phyloP scores from a whole-genome alignment of 2,797 vertebrate species.

The Morus bassanus region DNA sequence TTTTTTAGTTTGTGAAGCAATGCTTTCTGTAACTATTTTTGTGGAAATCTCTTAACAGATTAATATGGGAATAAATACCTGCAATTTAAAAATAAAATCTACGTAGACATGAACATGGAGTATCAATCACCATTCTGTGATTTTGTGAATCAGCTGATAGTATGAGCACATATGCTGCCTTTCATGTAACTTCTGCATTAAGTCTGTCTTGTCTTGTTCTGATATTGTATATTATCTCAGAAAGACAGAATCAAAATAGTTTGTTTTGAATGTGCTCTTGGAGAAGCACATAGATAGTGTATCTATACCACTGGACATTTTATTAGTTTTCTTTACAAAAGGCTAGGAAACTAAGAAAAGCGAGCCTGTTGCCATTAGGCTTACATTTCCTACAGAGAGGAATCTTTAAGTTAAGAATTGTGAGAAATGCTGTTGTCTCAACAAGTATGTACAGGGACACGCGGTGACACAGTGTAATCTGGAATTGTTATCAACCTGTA shows the following conservation, averaged over 20 bases:
- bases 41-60: background rate
- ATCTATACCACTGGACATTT: background rate
- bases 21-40: background rate
- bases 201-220: background rate
- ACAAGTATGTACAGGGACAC: background rate
- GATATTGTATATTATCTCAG: background rate
- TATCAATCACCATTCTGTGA: background rate
- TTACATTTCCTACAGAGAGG: background rate
- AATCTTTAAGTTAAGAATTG: background rate
- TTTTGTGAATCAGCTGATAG: background rate
- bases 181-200: background rate
- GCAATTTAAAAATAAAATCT: background rate
- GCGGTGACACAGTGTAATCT: background rate
- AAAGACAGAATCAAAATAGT: background rate
- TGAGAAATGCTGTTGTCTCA: background rate
- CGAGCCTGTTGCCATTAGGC: background rate
- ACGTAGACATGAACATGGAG: background rate
- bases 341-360: background rate
- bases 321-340: background rate
- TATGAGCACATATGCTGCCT: background rate
- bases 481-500: background rate
- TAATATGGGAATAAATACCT: background rate
- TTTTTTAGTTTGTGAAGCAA: background rate
- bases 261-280: background rate
- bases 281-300: background rate